phyloP scores from a whole-genome alignment of 1,140 invertebrate species.

The Meloidogyne floridensis region DNA sequence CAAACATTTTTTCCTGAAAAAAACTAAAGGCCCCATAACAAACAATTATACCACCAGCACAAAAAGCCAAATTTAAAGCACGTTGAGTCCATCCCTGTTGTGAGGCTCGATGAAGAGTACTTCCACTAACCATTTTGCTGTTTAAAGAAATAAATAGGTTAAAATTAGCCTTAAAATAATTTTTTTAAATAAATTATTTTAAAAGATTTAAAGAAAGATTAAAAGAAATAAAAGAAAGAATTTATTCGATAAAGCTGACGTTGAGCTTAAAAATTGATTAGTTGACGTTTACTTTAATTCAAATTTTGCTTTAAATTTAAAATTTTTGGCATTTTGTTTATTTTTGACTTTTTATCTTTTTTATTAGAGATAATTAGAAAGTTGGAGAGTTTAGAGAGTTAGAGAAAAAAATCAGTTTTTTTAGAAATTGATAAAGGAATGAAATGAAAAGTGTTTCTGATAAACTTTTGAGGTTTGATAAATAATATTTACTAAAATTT shows the following conservation, averaged over 20 bases:
- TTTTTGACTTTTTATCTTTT: too few species aligned
- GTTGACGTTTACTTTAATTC: neutral
- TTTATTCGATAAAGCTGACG: neutral
- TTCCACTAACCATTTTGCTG: conserved; percentile 18
- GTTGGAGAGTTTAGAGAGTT: too few species aligned
- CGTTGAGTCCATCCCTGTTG: conserved; percentile 44
- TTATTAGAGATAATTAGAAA: too few species aligned
- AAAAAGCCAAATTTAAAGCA: conserved; percentile 44
- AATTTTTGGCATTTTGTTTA: too few species aligned
- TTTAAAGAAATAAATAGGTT: neutral
- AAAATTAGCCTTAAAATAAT: neutral
- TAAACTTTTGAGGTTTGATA: too few species aligned
- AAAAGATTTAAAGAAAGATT: neutral
- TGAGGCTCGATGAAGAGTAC: conserved; percentile 34
- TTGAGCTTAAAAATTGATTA: neutral
- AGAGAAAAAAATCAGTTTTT: too few species aligned
- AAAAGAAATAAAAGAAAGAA: too few species aligned
- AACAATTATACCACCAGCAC: conserved; percentile 49
- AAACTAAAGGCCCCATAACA: conserved; percentile 45
- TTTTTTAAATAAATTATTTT: neutral
- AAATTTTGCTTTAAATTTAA: neutral
- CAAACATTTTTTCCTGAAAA: conserved; percentile 57
- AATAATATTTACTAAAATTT: too few species aligned
- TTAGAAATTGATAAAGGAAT: too few species aligned
- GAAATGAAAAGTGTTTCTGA: too few species aligned